Conservation (phyloP, 2,113 vertebrate species). For the Thryonomys swinderianus region DNA sequence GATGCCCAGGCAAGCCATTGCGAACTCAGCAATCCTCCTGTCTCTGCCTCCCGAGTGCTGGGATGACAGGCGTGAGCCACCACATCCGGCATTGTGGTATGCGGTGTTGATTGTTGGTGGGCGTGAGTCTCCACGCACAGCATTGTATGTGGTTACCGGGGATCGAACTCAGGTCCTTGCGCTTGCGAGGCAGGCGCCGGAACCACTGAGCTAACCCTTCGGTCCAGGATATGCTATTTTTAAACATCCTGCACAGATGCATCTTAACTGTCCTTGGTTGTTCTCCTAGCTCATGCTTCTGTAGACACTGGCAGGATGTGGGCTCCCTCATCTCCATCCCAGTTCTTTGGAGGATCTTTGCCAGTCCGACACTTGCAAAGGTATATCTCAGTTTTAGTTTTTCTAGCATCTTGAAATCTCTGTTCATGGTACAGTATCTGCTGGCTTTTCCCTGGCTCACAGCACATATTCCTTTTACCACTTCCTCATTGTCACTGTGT, state of each 20-base stretch:
- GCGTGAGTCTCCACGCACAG: no score
- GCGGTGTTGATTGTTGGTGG: no score
- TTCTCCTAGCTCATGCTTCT: background rate
- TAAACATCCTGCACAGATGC: background rate
- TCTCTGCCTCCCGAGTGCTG: no score
- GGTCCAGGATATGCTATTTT: background rate
- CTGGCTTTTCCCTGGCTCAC: background rate
- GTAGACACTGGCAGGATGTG: background rate
- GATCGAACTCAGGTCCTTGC: no score
- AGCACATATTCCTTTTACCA: background rate
- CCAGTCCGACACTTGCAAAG: background rate
- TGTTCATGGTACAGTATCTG: background rate
- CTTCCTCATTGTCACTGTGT: background rate
- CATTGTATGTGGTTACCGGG: no score
- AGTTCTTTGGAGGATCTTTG: constrained; percentile 23
- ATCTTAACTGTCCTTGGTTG: background rate
- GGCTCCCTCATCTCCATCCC: background rate
- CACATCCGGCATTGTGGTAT: no score
- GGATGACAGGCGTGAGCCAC: no score
- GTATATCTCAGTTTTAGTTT: constrained; percentile 6
- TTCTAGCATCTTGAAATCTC: constrained; percentile 10
- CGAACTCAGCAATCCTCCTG: no score
- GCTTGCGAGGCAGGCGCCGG: no score
- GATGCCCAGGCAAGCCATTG: no score
- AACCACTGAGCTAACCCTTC: no score